Base-by-base conservation (phyloP, 2,888 invertebrate genomes). In the Heteromyza rotundicornis region DNA sequence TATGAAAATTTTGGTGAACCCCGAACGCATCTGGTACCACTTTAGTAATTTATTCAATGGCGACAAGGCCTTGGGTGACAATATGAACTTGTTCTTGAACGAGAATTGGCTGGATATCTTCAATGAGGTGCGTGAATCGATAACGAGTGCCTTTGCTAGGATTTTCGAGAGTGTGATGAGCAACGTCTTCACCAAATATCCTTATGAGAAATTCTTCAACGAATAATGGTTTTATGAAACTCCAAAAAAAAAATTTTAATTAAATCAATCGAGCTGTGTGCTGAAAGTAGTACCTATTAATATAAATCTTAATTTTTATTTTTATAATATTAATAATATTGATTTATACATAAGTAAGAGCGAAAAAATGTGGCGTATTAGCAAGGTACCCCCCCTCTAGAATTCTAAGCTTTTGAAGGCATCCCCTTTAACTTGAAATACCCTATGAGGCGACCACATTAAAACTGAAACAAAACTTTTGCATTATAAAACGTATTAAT, bases 11-110 rank as follows among this genome's bases (percentile, higher is more conserved):
- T 7, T 32, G 1, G 51, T 77, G 20, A 72, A 69, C 1, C 68
- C 79, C 0, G 69, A 70, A 24, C 67, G 69, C 2, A 56, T 77
- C 1, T 67, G 67, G 36, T 69, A 76, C 16, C 10, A 76, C 27
- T 81, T 84, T 16, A 69, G 68, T 24, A 84, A 84, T 68, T 73
- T 85, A 1, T 85, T 84, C 64, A 84, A 85, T 61, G 84, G 84
- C 0, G 82, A 85, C 64, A 84, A 83, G 68, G 73, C 76, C 5
- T 66, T 84, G 44, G 82, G 85, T 1, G 83, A 84, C 32, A 84
- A 80, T 55, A 83, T 84, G 80, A 85, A 85, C 68, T 55, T 62
- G 2, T 84, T 86, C 64, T 65, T 86, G 3, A 86, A 85, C 71
- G 84, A 85, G 32, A 86, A 86, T 67, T 85, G 85, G 84, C 53